A percentile compares a stretch with the other conserved stretches of the same genome.
These are phyloP conservation scores for Dicyrtoma fusca DNA, from an alignment of 2,888 invertebrate genomes.

Conservation along the genomic window DNA sequence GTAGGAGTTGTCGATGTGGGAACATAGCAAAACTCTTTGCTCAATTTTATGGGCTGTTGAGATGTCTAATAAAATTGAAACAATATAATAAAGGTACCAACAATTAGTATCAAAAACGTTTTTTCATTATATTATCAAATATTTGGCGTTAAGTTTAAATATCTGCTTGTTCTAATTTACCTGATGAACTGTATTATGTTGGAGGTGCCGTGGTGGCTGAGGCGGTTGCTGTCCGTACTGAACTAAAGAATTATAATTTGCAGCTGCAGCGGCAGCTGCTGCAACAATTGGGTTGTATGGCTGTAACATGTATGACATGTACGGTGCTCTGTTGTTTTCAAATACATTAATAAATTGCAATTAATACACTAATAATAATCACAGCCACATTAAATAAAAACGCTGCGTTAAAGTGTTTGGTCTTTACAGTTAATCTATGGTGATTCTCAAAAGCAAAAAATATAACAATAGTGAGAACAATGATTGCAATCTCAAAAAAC, in stretches of 20 bases:
- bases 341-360: too few relatives aligned
- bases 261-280: constrained; percentile 24
- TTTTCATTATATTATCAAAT: too few relatives aligned
- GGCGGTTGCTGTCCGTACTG: constrained; percentile 34
- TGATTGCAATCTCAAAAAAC: too few relatives aligned
- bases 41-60: constrained; percentile 23
- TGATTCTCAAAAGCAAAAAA: too few relatives aligned
- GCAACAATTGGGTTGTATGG: constrained; percentile 22
- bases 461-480: neutral
- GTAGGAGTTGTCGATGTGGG: constrained; percentile 31
- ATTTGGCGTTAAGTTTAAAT: neutral
- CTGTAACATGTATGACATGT: constrained; percentile 39
- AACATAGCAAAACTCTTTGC: constrained; percentile 36
- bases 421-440: too few relatives aligned
- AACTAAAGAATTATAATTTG: constrained; percentile 32
- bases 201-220: constrained; percentile 29
- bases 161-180: too few relatives aligned
- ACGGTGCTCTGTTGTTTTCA: constrained; percentile 26
- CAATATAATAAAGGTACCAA: too few relatives aligned
- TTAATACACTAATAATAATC: too few relatives aligned
- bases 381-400: too few relatives aligned
- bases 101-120: too few relatives aligned
- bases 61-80: neutral
- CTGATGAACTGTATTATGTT: constrained; percentile 35
- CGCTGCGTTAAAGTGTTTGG: too few relatives aligned